These are phyloP conservation scores for Eupeodes latifasciatus DNA, from an alignment of 2,888 invertebrate genomes.

Conservation along the genomic window DNA sequence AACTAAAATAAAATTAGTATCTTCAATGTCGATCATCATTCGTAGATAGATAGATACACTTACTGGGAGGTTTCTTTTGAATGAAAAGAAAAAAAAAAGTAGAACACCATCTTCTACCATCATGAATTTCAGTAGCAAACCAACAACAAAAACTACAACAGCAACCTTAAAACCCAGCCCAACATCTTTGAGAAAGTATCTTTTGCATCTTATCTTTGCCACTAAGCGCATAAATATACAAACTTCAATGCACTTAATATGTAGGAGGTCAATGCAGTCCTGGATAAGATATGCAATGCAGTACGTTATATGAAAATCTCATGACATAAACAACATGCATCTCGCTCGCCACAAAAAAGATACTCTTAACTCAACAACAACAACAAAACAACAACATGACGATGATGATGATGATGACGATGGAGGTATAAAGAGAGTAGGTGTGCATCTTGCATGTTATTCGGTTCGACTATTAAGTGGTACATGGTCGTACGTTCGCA, in stretches of 20 bases:
- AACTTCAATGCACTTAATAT: constrained; percentile 68
- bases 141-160: background rate
- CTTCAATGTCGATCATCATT: constrained; percentile 14
- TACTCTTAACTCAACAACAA: background rate
- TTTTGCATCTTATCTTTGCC: constrained; percentile 62
- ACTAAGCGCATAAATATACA: constrained; percentile 71
- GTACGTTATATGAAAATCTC: constrained; percentile 2
- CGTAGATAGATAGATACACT: background rate
- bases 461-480: constrained; percentile 72
- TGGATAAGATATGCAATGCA: constrained; percentile 40
- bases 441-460: constrained; percentile 71
- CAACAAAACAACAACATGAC: background rate
- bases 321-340: constrained; percentile 62
- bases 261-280: constrained; percentile 72
- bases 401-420: background rate
- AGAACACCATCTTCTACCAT: constrained; percentile 48
- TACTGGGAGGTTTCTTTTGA: constrained; percentile 35
- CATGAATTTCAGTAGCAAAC: constrained; percentile 24
- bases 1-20: constrained; percentile 33
- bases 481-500: constrained; percentile 66
- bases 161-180: background rate
- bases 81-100: constrained; percentile 43
- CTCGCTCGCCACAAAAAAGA: constrained; percentile 36
- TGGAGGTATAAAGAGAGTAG: constrained; percentile 55
- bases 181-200: constrained; percentile 31